Base-by-base conservation (phyloP, 30 jellyfish, hydroid and myxozoan species). In the Euphysa ruthae region DNA sequence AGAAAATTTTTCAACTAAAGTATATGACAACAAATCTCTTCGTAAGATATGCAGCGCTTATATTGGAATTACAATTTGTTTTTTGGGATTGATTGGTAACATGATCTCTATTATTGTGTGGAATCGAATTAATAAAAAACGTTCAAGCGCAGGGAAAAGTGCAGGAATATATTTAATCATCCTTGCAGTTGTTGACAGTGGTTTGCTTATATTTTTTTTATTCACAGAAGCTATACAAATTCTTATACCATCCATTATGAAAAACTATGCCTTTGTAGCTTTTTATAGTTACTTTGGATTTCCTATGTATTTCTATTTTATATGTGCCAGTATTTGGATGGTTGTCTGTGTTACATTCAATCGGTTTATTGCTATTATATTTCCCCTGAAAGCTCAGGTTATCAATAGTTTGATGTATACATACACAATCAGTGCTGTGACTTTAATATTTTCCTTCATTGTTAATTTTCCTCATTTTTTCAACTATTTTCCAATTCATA, bases 21-120 rank as follows among this genome's bases (percentile, higher is more conserved):
- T n/a, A 22, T 21, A 8, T n/a, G 74, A 61, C 25, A 61, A 61
- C 22, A 28, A 58, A 13, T 4, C 13, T 29, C 63, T 34, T 21
- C 51, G 54, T 13, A 22, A 20, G 83, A 54, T 84, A 25, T 66
- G 82, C 21, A 77, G 93, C 38, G 96, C 57, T 15, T 82, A 83
- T 25, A 63, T 85, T 16, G 93, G 93, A 28, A 74, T 72, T 13
- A 66, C 93, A 5, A 16, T 85, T 8, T 77, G 96, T 77, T 16
- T 85, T 31, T 26, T 85, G 16, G 96, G 96, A 35, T 55, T 85
- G 8, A 54, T 85, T 58, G 96, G 96, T 34, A 85, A 85, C 57
- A 21, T 58, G 62, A 26, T 85, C 62, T 85, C 96, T 5, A 66
- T 77, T 15, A 63, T 58, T 28, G 85, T 78, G 0, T 85, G 96